Conservation (phyloP, 2,888 invertebrate species). For the Aspidiotus destructor region DNA sequence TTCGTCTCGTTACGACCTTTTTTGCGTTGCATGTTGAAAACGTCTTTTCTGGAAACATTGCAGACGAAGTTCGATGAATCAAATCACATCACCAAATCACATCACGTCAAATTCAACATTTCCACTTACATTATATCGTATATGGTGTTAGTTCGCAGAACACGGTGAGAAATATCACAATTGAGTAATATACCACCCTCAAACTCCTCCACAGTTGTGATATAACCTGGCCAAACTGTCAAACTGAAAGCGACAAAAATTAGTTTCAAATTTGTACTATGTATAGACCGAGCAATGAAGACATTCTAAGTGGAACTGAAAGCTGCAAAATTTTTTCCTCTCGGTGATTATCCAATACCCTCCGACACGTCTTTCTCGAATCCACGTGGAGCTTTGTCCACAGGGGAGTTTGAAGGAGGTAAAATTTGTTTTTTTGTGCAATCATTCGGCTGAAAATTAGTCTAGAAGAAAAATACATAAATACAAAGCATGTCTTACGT, state of each 20-base stretch:
- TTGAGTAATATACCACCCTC: constrained; percentile 83
- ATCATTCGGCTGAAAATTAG: too few relatives aligned
- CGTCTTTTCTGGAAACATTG: constrained; percentile 43
- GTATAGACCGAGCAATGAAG: too few relatives aligned
- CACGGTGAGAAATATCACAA: constrained; percentile 73
- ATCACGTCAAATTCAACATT: neutral
- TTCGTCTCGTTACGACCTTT: neutral
- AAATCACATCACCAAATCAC: constrained; percentile 39
- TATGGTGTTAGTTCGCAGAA: constrained; percentile 70
- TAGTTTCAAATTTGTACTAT: too few relatives aligned
- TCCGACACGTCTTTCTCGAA: too few relatives aligned
- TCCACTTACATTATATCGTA: constrained; percentile 48
- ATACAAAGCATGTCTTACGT: too few relatives aligned
- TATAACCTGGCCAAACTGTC: constrained; percentile 48
- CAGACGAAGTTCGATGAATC: constrained; percentile 40
- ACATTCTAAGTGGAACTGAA: too few relatives aligned
- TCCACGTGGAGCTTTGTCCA: too few relatives aligned
- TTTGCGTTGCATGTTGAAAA: constrained; percentile 39
- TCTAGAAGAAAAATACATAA: too few relatives aligned
- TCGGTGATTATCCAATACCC: too few relatives aligned
- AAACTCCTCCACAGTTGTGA: constrained; percentile 73
- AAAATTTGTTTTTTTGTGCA: too few relatives aligned
- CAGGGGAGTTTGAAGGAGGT: too few relatives aligned
- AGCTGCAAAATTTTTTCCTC: too few relatives aligned
- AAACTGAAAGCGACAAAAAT: constrained; percentile 36